A percentile compares a stretch with the other conserved stretches of the same genome.
phyloP scores from a whole-genome alignment of 1,140 invertebrate species.

The Neomicropteryx cornuta region DNA sequence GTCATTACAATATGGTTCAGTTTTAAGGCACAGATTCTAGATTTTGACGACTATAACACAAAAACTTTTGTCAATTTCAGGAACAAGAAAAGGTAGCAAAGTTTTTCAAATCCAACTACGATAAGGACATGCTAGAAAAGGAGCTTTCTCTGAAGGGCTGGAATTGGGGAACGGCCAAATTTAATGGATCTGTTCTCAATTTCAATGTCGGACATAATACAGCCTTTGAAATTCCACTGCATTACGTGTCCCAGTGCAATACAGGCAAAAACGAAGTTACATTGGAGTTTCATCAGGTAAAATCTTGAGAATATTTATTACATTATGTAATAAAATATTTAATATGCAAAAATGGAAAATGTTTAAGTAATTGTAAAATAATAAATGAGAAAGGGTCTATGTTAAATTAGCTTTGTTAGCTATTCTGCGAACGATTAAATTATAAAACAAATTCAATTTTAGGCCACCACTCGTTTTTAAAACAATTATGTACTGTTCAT shows the following conservation, averaged over 20 bases:
- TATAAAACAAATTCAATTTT: too few relatives aligned
- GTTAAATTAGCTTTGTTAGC: too few relatives aligned
- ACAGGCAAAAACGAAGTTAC: conserved; percentile 99
- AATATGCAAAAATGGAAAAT: not conserved
- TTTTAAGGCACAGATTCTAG: too few relatives aligned
- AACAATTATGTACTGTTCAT: too few relatives aligned
- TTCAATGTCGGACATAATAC: conserved; percentile 86
- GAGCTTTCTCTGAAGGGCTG: conserved; percentile 94
- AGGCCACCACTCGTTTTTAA: too few relatives aligned
- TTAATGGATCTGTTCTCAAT: conserved; percentile 81
- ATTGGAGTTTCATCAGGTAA: conserved; percentile 91
- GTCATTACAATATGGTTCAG: too few relatives aligned
- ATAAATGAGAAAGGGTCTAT: not conserved
- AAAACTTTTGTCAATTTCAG: too few relatives aligned
- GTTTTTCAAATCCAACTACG: conserved; percentile 76
- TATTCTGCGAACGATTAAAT: too few relatives aligned
- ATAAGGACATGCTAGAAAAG: conserved; percentile 79
- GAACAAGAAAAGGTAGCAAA: conserved; percentile 78
- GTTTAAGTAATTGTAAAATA: too few relatives aligned
- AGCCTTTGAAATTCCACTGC: conserved; percentile 93
- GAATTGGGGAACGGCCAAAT: conserved; percentile 98
- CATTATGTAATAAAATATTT: not conserved
- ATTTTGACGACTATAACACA: too few relatives aligned
- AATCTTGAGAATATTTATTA: conserved; percentile 4
- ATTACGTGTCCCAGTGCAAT: conserved; percentile 91